Evolutionary conservation across 1,140 invertebrate genomes (phyloP).

Genomic region (Conus ventricosus): DNA sequence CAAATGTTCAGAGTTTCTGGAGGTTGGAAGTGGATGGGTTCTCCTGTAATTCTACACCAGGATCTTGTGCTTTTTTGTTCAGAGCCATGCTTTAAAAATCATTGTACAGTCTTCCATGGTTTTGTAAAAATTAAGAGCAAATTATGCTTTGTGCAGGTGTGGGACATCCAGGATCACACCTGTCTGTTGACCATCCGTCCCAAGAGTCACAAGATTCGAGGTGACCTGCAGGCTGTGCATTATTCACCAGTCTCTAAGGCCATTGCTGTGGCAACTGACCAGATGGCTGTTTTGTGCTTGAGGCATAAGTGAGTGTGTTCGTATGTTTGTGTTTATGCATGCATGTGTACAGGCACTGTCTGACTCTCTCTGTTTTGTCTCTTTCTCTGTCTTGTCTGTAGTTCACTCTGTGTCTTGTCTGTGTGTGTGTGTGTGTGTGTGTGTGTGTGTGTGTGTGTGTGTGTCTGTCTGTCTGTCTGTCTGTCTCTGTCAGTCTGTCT

Average conservation of each 20-base stretch:
- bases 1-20: too few species aligned
- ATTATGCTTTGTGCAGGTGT: slow-evolving; percentile 60
- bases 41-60: too few species aligned
- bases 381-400: not conserved
- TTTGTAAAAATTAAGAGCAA: too few species aligned
- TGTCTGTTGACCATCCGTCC: slow-evolving; percentile 72
- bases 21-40: too few species aligned
- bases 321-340: too few species aligned
- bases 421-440: too few species aligned
- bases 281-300: slow-evolving; percentile 70
- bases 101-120: too few species aligned
- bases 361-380: not conserved
- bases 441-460: too few species aligned
- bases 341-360: not conserved
- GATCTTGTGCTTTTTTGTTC: too few species aligned
- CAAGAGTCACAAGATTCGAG: slow-evolving; percentile 74
- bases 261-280: slow-evolving; percentile 72
- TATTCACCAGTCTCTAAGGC: slow-evolving; percentile 70
- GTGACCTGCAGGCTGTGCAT: slow-evolving; percentile 72
- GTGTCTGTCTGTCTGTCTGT: too few species aligned
- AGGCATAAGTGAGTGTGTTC: slow-evolving; percentile 62
- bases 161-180: slow-evolving; percentile 75
- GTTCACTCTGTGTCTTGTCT: not conserved
- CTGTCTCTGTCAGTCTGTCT: too few species aligned
- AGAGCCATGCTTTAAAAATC: too few species aligned